phyloP scores from a whole-genome alignment of 2,113 vertebrate genomes.

The Eptesicus fuscus region DNA sequence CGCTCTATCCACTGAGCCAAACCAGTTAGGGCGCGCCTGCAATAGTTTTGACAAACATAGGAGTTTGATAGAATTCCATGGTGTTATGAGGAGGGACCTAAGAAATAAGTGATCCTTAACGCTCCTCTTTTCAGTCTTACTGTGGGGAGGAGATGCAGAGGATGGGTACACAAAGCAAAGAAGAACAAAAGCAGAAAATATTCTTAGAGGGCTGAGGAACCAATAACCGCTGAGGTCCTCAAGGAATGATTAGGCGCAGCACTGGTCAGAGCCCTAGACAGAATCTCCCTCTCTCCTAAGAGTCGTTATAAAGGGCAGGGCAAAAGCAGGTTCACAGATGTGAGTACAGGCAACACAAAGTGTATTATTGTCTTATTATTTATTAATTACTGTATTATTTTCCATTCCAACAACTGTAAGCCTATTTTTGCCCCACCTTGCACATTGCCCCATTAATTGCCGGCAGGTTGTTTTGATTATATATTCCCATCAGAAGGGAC shows the following conservation, averaged over 20 bases:
- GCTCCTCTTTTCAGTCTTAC: background rate
- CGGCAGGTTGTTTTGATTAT: constrained; percentile 40
- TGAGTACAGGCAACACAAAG: background rate
- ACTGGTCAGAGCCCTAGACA: background rate
- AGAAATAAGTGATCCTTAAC: background rate
- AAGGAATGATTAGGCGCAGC: background rate
- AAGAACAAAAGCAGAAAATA: background rate
- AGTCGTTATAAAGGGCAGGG: background rate
- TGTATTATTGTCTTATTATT: background rate
- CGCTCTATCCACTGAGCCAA: no score
- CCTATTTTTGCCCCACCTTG: background rate
- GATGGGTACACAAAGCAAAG: background rate
- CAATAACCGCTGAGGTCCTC: background rate
- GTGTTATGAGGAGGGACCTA: background rate
- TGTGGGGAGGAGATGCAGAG: background rate
- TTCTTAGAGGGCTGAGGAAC: background rate
- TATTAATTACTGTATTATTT: background rate
- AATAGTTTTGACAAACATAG: background rate
- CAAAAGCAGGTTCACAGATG: background rate
- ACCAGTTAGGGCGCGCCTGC: background rate
- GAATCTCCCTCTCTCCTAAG: background rate
- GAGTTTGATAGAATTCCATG: background rate
- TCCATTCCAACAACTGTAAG: background rate
- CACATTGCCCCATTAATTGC: background rate
- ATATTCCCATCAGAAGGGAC: constrained; percentile 20